Conservation (phyloP, 2,797 vertebrate species). For the Syndactyla subalaris region DNA sequence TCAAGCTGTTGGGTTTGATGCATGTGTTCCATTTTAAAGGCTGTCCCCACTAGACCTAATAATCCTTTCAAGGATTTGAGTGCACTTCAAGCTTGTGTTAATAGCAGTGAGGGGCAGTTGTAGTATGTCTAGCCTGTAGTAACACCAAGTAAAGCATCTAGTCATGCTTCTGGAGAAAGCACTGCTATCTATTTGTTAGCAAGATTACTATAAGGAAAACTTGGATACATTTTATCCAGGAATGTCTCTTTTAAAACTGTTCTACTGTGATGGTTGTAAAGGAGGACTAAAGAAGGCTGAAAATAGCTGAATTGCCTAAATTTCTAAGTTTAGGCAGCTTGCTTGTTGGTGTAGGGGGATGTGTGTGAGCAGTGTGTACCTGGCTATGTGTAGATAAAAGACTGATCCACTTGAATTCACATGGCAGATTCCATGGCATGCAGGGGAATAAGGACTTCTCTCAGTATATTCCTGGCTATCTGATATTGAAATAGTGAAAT, state of each 20-base stretch:
- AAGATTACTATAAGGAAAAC: background rate
- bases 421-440: background rate
- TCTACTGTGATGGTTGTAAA: background rate
- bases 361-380: background rate
- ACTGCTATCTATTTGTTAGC: background rate
- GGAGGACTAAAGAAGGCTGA: background rate
- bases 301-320: background rate
- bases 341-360: background rate
- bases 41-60: background rate
- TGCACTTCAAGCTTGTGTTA: background rate
- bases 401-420: background rate
- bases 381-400: background rate
- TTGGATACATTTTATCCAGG: background rate
- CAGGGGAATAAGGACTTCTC: background rate
- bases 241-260: background rate
- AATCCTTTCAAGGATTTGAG: background rate
- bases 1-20: background rate
- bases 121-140: background rate
- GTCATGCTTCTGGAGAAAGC: background rate
- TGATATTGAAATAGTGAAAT: background rate
- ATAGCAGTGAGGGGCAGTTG: background rate
- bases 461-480: background rate
- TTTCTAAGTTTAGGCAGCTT: background rate
- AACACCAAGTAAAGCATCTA: background rate
- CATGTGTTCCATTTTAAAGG: background rate